Evolutionary conservation across 2,113 vertebrate genomes (phyloP).

Genomic region (Pyrgilauda ruficollis): DNA sequence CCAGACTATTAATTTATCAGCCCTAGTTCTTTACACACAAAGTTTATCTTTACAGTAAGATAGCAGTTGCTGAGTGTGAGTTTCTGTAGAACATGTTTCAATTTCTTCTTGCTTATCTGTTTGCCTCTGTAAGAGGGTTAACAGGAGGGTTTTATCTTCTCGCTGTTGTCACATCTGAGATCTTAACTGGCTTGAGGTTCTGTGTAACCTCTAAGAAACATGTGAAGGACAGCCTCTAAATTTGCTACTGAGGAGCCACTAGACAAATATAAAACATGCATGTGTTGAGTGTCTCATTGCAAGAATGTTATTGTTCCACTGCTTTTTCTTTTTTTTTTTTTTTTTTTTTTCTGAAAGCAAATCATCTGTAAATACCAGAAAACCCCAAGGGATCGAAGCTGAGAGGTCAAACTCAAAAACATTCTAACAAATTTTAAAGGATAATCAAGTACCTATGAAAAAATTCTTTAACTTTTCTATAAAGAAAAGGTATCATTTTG

Average conservation of each 20-base stretch:
- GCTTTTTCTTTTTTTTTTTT: neutral
- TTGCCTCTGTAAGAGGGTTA: constrained; percentile 17
- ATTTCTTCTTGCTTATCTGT: constrained; percentile 25
- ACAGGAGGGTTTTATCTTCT: constrained; percentile 16
- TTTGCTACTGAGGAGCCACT: neutral
- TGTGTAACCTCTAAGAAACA: neutral
- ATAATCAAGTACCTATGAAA: neutral
- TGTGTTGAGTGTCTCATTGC: neutral
- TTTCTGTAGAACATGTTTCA: constrained; percentile 49
- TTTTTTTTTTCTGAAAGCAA: neutral
- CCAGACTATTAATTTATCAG: constrained; percentile 39
- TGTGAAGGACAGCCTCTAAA: constrained; percentile 17
- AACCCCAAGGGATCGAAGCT: neutral
- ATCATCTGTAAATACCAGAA: neutral
- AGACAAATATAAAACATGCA: neutral
- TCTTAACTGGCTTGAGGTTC: neutral
- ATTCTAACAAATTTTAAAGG: neutral
- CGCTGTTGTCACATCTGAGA: neutral
- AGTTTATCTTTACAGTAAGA: constrained; percentile 32
- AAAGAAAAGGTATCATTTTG: neutral
- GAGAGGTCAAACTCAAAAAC: neutral
- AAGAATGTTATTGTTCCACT: neutral
- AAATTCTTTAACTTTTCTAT: neutral
- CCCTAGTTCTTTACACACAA: neutral
- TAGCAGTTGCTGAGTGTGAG: neutral